These are phyloP conservation scores for Prinia subflava DNA, from an alignment of 2,113 vertebrate genomes.

Conservation along the genomic window DNA sequence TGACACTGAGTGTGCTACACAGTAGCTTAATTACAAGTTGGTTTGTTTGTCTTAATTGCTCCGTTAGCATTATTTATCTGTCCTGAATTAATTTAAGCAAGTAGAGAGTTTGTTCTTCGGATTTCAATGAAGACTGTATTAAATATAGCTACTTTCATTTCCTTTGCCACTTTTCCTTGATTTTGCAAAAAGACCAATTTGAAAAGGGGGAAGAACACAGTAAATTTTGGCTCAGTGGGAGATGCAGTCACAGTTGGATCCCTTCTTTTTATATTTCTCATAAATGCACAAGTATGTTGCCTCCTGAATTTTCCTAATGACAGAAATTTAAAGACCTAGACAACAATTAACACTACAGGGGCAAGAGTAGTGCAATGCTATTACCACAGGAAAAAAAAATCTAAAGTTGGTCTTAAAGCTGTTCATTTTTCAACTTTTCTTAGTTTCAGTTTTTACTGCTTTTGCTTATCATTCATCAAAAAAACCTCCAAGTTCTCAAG, in stretches of 20 bases:
- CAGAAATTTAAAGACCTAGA: constrained; percentile 61
- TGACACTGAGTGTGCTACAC: background rate
- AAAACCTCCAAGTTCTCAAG: background rate
- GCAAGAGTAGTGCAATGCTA: constrained; percentile 45
- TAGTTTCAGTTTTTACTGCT: constrained; percentile 42
- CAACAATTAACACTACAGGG: constrained; percentile 65
- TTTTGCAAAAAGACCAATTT: constrained; percentile 54
- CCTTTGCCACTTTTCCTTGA: constrained; percentile 42
- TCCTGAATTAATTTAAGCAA: constrained; percentile 42
- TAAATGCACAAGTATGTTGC: constrained; percentile 46
- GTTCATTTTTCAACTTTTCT: constrained; percentile 44
- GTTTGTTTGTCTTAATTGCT: constrained; percentile 55
- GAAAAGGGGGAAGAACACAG: constrained; percentile 54
- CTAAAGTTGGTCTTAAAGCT: constrained; percentile 37
- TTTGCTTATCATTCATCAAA: background rate
- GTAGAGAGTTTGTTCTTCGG: constrained; percentile 23
- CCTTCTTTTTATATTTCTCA: constrained; percentile 47
- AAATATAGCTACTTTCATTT: constrained; percentile 46
- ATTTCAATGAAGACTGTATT: constrained; percentile 46
- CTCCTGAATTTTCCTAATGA: constrained; percentile 63
- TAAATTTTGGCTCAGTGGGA: constrained; percentile 49
- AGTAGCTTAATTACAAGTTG: constrained; percentile 47
- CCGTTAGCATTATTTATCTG: constrained; percentile 42
- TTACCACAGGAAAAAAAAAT: constrained; percentile 13
- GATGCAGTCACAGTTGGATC: constrained; percentile 32